Evolutionary conservation across 2,888 invertebrate species (phyloP).

Genomic region (Lepidochrysops patricia): DNA sequence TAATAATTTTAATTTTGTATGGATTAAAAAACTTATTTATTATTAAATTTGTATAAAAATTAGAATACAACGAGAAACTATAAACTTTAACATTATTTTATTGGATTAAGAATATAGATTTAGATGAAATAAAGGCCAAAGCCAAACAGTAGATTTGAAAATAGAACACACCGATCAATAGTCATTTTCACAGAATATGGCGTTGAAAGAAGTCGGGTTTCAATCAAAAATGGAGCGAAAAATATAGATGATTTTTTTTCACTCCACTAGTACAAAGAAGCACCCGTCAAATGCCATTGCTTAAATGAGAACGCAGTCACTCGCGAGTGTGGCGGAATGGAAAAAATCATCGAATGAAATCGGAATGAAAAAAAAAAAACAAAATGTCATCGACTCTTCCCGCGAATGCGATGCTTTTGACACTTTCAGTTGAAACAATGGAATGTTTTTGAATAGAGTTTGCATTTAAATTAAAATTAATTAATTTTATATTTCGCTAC

Average conservation of each 20-base stretch:
- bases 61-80: no score
- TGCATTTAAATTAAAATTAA: background rate
- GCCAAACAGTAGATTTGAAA: slow-evolving; percentile 10
- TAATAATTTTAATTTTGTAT: no score
- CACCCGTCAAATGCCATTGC: slow-evolving; percentile 70
- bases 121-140: background rate
- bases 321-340: slow-evolving; percentile 63
- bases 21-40: no score
- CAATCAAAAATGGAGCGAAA: slow-evolving; percentile 59
- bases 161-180: slow-evolving; percentile 14
- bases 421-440: slow-evolving; percentile 13
- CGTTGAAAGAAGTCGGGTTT: slow-evolving; percentile 37
- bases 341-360: slow-evolving; percentile 61
- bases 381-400: slow-evolving; percentile 52
- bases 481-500: background rate
- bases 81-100: no score
- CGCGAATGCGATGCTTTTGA: slow-evolving; percentile 28
- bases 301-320: slow-evolving; percentile 69
- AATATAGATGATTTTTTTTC: slow-evolving; percentile 41
- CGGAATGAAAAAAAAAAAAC: slow-evolving; percentile 36
- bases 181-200: slow-evolving; percentile 14
- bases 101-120: no score
- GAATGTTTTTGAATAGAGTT: background rate
- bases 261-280: slow-evolving; percentile 48
- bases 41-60: no score